Conservation (phyloP, 2,888 invertebrate genomes). For the Labia minor region DNA sequence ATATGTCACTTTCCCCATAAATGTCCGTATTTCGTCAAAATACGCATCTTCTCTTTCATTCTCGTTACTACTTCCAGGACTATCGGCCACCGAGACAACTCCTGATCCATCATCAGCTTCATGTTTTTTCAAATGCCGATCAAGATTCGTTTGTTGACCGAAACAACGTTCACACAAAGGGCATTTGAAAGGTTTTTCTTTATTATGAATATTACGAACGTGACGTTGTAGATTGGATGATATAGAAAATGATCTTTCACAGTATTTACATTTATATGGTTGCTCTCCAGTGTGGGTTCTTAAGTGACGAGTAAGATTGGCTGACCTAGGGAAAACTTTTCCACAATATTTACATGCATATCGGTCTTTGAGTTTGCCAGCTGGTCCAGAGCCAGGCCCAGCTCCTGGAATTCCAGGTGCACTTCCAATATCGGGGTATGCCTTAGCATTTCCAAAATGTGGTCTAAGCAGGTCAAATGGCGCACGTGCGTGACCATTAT, state of each 20-base stretch:
- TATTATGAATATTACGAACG: slow-evolving; percentile 98
- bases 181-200: slow-evolving; percentile 95
- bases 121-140: slow-evolving; percentile 95
- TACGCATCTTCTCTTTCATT: slow-evolving; percentile 71
- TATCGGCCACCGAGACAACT: slow-evolving; percentile 55
- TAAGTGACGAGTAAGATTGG: slow-evolving; percentile 91
- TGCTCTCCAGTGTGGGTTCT: slow-evolving; percentile 97
- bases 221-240: slow-evolving; percentile 97
- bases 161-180: slow-evolving; percentile 95
- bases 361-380: slow-evolving; percentile 66
- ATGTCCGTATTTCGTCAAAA: slow-evolving; percentile 80
- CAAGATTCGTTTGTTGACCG: slow-evolving; percentile 97
- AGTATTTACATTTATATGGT: slow-evolving; percentile 96
- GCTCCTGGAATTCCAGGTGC: slow-evolving; percentile 26
- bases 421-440: slow-evolving; percentile 54
- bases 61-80: slow-evolving; percentile 69
- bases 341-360: slow-evolving; percentile 98
- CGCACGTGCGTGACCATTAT: slow-evolving; percentile 27
- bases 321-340: slow-evolving; percentile 92
- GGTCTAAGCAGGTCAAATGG: slow-evolving; percentile 35
- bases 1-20: slow-evolving; percentile 76
- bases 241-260: slow-evolving; percentile 97
- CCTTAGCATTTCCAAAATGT: slow-evolving; percentile 51
- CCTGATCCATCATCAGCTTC: slow-evolving; percentile 72
- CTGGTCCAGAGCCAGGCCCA: slow-evolving; percentile 33